These are phyloP conservation scores for Hypomecis atomaria DNA, from an alignment of 2,888 invertebrate species.

Conservation along the genomic window DNA sequence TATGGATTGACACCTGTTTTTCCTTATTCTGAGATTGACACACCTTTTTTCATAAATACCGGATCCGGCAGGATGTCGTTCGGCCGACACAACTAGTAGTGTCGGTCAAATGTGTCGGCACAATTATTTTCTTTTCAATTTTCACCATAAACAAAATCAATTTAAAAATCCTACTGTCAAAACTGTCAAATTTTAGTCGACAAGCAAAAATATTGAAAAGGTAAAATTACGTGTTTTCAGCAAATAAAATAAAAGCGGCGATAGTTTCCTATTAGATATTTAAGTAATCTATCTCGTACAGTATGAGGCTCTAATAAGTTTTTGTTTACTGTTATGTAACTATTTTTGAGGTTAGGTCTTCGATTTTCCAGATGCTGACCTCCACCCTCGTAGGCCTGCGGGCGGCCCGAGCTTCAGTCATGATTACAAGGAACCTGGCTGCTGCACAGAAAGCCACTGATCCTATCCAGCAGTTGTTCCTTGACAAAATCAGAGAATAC, in stretches of 20 bases:
- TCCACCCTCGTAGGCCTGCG: constrained; percentile 81
- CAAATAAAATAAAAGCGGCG: constrained; percentile 12
- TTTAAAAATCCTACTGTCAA: constrained; percentile 43
- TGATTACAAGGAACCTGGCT: constrained; percentile 89
- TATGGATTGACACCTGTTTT: too few relatives aligned
- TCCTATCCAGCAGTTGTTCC: constrained; percentile 96
- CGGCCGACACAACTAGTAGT: too few relatives aligned
- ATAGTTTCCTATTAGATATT: background rate
- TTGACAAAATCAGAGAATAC: constrained; percentile 96
- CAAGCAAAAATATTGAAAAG: constrained; percentile 51
- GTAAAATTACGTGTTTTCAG: constrained; percentile 44
- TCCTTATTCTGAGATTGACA: too few relatives aligned
- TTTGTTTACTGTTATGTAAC: constrained; percentile 63
- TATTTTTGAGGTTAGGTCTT: constrained; percentile 66
- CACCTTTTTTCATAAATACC: background rate
- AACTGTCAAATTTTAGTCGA: constrained; percentile 53
- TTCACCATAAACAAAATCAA: constrained; percentile 1
- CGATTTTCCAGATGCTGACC: constrained; percentile 83
- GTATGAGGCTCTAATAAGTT: constrained; percentile 23
- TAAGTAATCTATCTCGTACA: background rate
- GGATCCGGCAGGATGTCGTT: background rate
- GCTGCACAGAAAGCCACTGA: constrained; percentile 91
- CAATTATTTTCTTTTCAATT: too few relatives aligned
- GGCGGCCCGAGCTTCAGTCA: constrained; percentile 76
- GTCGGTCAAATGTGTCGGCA: too few relatives aligned